Conservation (phyloP, 2,113 vertebrate species). For the Sigmodon hispidus region DNA sequence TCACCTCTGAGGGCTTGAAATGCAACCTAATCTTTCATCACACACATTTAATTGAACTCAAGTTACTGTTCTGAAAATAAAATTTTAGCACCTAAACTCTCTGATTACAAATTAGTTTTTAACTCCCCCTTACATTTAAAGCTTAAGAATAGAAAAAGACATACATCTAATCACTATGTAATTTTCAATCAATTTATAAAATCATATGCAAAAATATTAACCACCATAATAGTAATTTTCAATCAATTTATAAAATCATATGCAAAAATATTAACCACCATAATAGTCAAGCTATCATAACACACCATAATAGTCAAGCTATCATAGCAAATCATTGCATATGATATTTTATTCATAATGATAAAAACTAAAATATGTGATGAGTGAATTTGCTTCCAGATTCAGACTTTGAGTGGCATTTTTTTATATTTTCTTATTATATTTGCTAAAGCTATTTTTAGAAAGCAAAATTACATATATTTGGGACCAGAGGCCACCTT, state of each 20-base stretch:
- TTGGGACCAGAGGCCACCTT: constrained; percentile 4
- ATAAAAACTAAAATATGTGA: neutral
- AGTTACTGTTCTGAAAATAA: constrained; percentile 62
- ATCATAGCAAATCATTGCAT: neutral
- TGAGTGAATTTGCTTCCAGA: neutral
- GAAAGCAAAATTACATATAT: neutral
- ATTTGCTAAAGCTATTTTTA: constrained; percentile 51
- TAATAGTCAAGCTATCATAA: neutral
- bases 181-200: constrained; percentile 57
- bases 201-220: constrained; percentile 59
- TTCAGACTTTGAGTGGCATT: neutral
- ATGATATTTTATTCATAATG: neutral
- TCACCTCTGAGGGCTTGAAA: constrained; percentile 29
- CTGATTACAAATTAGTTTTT: constrained; percentile 54
- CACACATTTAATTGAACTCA: constrained; percentile 47
- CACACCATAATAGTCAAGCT: neutral
- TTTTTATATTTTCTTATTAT: constrained; percentile 49
- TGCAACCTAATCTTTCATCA: constrained; percentile 48
- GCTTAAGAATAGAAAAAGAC: constrained; percentile 40
- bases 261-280: constrained; percentile 50
- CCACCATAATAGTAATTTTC: constrained; percentile 38
- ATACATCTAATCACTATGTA: constrained; percentile 5
- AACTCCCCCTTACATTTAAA: constrained; percentile 61
- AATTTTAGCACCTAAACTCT: constrained; percentile 62
- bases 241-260: constrained; percentile 47